Percentiles rank a stretch among this genome's conserved stretches.
phyloP scores from a whole-genome alignment of 2,888 invertebrate species.

The Malacosoma neustria region DNA sequence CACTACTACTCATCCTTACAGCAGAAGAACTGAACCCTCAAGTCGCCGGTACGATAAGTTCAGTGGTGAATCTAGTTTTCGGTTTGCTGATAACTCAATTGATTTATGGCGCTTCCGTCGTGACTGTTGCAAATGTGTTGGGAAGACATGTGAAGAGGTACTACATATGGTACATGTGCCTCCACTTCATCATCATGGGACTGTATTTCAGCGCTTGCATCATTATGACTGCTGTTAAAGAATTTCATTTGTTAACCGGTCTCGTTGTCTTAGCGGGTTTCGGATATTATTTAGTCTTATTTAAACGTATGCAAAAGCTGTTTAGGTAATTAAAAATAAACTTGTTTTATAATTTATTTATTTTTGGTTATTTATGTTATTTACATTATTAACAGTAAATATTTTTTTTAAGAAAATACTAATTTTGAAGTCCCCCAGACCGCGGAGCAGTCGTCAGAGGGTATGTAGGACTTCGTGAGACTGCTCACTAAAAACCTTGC shows the following conservation, averaged over 20 bases:
- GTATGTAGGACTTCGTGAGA: too few species aligned
- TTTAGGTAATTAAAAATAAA: too few species aligned
- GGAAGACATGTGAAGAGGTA: constrained; percentile 30
- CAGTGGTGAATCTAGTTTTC: constrained; percentile 38
- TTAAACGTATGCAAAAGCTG: constrained; percentile 24
- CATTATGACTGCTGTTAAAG: constrained; percentile 29
- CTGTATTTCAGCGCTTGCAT: constrained; percentile 29
- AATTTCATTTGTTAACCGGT: constrained; percentile 19
- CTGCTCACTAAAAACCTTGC: too few species aligned
- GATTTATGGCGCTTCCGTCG: constrained; percentile 36
- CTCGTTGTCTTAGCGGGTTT: constrained; percentile 21
- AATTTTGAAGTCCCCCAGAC: too few species aligned
- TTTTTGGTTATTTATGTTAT: too few species aligned
- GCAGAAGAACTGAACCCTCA: constrained; percentile 18
- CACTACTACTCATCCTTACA: constrained; percentile 28
- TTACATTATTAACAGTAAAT: too few species aligned
- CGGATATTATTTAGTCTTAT: constrained; percentile 30
- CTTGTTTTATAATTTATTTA: too few species aligned
- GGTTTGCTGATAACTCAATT: constrained; percentile 41
- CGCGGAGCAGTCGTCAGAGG: too few species aligned
- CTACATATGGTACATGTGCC: constrained; percentile 38
- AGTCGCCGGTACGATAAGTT: constrained; percentile 18
- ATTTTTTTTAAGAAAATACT: too few species aligned
- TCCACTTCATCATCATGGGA: constrained; percentile 33
- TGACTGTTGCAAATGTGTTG: constrained; percentile 34